Evolutionary conservation across 1,140 invertebrate genomes (phyloP).

Genomic region (Centruroides sculpturatus): DNA sequence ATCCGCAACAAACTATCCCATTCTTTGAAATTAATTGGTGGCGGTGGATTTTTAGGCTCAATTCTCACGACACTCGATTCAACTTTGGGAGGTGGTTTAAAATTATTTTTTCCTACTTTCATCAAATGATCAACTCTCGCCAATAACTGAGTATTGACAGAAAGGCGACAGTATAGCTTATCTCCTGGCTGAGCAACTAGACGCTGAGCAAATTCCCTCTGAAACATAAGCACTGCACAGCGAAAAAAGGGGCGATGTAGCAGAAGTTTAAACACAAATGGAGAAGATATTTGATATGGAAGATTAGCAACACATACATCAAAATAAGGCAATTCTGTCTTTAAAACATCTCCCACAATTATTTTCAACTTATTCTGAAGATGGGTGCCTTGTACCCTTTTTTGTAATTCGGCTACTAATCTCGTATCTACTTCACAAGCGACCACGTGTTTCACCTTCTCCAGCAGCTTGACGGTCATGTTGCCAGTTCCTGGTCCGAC

Average conservation of each 20-base stretch:
- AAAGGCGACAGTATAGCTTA: constrained; percentile 91
- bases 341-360: constrained; percentile 85
- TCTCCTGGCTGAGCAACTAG: constrained; percentile 94
- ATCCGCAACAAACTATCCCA: constrained; percentile 96
- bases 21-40: constrained; percentile 89
- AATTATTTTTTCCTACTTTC: constrained; percentile 98
- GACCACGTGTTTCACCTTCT: constrained; percentile 81
- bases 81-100: constrained; percentile 93
- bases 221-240: constrained; percentile 97
- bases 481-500: constrained; percentile 97
- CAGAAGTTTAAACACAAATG: constrained; percentile 90
- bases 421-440: constrained; percentile 94
- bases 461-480: constrained; percentile 88
- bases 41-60: constrained; percentile 91
- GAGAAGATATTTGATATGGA: constrained; percentile 96
- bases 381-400: constrained; percentile 79
- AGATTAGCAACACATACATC: constrained; percentile 99
- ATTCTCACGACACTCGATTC: constrained; percentile 97
- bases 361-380: constrained; percentile 84
- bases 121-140: constrained; percentile 91
- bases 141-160: constrained; percentile 90
- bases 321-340: constrained; percentile 91
- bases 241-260: constrained; percentile 64
- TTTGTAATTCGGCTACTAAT: constrained; percentile 93
- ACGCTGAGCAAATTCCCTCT: constrained; percentile 94